Base-by-base conservation (phyloP, 2,888 invertebrate genomes). In the Thymelicus lineola region DNA sequence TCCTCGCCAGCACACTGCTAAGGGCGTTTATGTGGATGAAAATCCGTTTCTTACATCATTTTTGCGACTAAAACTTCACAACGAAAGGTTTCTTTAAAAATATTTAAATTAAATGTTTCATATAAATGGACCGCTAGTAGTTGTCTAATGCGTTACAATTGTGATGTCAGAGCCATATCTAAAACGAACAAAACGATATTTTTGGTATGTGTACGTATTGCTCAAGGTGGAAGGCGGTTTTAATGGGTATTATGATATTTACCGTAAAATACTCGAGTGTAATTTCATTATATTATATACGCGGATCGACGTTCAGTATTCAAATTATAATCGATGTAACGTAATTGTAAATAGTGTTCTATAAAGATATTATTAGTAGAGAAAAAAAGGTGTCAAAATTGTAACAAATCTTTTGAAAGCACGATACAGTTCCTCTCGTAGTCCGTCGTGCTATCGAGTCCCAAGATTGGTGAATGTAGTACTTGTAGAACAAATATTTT, bases 401-500 rank as follows among this genome's bases (percentile, higher is more conserved):
- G 86, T 88, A 92, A 85, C 82, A 84, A 87, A 86, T 83, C 86
- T 84, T 86, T 87, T 82, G 82, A 86, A 89, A 87, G 93, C 93
- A 93, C 93, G 93, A 93, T 88, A 88, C 91, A 93, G 93, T 93
- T 93, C 93, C 93, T 93, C 87, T 89, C 77, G 87, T 91, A 92
- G 91, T 87, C 82, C 76, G 83, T 90, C 93, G 93, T 93, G 93
- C 91, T 88, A 80, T 86, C 81, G 86, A 88, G 83, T 86, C 89
- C 85, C 87, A 86, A 77, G 74, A 82, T 86, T 82, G 84, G 84
- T 83, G 84, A 83, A 73, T 46, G 66, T 71, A 71, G 73, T 59
- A 76, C 75, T 78, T 80, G 75, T 82, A 79, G 76, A 77, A 75
- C 79, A 81, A 77, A 79, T 74, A 74, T 42, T 77, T 71, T 75